phyloP scores from a whole-genome alignment of 2,888 invertebrate species.

The Trissonchulus sp. region DNA sequence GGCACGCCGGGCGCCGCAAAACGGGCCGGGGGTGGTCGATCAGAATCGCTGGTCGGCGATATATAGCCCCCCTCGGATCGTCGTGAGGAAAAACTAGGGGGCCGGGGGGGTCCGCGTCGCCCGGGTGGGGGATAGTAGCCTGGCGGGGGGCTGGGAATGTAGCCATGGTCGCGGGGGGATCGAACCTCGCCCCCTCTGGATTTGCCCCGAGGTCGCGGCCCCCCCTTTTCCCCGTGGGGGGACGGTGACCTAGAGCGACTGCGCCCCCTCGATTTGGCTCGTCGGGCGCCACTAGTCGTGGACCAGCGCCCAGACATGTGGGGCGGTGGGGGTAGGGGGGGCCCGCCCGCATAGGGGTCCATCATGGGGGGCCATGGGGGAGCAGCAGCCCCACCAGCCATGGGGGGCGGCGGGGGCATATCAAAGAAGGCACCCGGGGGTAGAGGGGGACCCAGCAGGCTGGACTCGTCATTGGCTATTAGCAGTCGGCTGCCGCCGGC shows the following conservation, averaged over 20 bases:
- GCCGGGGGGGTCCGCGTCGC: not conserved
- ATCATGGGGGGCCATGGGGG: not conserved
- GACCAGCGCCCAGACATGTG: not conserved
- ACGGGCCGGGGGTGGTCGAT: not conserved
- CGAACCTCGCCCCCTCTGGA: not conserved
- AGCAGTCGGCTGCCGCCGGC: not conserved
- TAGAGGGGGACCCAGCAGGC: not conserved
- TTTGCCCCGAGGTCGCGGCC: conserved; percentile 11
- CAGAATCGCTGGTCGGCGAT: not conserved
- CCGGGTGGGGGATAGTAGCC: not conserved
- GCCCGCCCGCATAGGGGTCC: conserved; percentile 2
- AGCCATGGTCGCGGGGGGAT: not conserved
- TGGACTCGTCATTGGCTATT: not conserved
- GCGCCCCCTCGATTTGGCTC: conserved; percentile 11
- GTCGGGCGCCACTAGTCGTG: not conserved
- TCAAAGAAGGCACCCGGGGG: not conserved
- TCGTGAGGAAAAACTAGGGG: too few relatives aligned
- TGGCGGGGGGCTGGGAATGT: not conserved
- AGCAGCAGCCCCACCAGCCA: not conserved
- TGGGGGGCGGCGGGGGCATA: not conserved
- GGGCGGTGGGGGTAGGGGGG: conserved; percentile 15
- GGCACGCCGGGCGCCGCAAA: not conserved
- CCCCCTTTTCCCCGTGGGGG: not conserved
- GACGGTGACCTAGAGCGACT: conserved; percentile 8
- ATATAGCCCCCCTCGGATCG: not conserved